Base-by-base conservation (phyloP, 2,113 vertebrate genomes). In the Tinamus guttatus region DNA sequence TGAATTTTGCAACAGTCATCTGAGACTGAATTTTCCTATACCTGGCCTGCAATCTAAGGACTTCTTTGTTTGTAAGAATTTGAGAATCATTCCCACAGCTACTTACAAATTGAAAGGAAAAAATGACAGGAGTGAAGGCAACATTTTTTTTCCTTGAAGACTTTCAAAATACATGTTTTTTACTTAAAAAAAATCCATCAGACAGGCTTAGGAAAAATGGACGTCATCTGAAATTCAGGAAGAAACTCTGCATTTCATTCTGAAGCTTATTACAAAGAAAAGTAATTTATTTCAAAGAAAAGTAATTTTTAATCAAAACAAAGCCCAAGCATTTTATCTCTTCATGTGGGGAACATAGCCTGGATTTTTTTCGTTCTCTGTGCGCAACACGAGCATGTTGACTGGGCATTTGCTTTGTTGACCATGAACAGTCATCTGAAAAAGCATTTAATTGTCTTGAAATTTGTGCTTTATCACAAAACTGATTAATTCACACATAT, bases 1-100 rank as follows among this genome's bases (percentile, higher is more conserved):
- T 71, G 95, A 91, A 77, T 49, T 81, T 65, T 70, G 68, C 70
- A 89, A 59, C 20, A 40, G 78, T 17, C 67, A 87, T 71, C 59
- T 59, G 45, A 82, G 36, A 59, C 63, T 70, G 45, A 82, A 60
- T 8, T 54, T 11, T 28, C 7, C 45, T 59, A 21, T 28, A 36
- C 22, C 36, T 59, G 40, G 13, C 28, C 38, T 90, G 76, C 91
- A 89, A 92, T 28, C 20, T 28, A 91, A 68, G 34, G n/a, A 52
- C 8, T 81, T 71, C 49, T 30, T 49, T 2, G 25, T 47, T 21
- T 34, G 11, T 4, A 80, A 34, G 22, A 94, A 88, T 40, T 40
- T 68, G 25, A 62, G n/a, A 88, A 92, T 79, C 51, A 30, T 67
- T 70, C 16, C 18, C 56, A 24, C 56, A 34, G 16, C 32, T 70